A percentile compares a stretch with the other conserved stretches of the same genome.
phyloP scores from a whole-genome alignment of 2,113 vertebrate genomes.

The Hypomesus transpacificus region DNA sequence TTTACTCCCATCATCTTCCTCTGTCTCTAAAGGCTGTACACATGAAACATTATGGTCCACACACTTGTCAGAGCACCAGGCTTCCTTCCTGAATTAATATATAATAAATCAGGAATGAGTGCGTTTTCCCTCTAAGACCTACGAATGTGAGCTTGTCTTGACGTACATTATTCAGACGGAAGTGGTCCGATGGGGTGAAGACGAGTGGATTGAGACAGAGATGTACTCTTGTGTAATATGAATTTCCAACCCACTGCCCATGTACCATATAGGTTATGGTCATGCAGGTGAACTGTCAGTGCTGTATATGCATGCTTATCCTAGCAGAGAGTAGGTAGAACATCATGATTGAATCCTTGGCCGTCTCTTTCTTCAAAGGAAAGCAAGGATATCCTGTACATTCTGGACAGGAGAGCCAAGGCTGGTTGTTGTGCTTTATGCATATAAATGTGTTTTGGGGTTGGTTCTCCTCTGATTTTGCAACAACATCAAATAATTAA shows the following conservation, averaged over 20 bases:
- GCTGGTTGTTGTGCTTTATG: too few relatives aligned
- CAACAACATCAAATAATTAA: too few relatives aligned
- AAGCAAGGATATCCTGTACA: too few relatives aligned
- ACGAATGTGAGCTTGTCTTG: constrained; percentile 13
- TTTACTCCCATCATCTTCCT: constrained; percentile 55
- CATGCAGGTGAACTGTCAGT: background rate
- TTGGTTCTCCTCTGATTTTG: too few relatives aligned
- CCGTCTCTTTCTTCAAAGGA: too few relatives aligned
- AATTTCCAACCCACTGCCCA: too few relatives aligned
- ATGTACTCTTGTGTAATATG: too few relatives aligned
- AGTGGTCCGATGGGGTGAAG: constrained; percentile 1
- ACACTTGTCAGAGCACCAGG: constrained; percentile 37
- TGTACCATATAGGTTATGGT: background rate
- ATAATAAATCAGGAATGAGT: constrained; percentile 34
- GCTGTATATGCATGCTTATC: constrained; percentile 4
- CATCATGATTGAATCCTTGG: too few relatives aligned
- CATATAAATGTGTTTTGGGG: too few relatives aligned
- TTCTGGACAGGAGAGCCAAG: too few relatives aligned
- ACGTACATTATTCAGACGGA: constrained; percentile 42
- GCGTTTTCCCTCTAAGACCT: constrained; percentile 28
- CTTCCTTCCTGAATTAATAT: constrained; percentile 55
- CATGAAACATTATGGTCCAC: constrained; percentile 48
- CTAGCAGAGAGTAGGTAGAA: background rate
- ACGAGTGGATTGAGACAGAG: background rate
- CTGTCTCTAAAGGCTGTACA: constrained; percentile 17